Percentiles rank a stretch among this genome's conserved stretches.
Conservation (phyloP, 1,140 invertebrate species). For the Ceratitis capitata region DNA sequence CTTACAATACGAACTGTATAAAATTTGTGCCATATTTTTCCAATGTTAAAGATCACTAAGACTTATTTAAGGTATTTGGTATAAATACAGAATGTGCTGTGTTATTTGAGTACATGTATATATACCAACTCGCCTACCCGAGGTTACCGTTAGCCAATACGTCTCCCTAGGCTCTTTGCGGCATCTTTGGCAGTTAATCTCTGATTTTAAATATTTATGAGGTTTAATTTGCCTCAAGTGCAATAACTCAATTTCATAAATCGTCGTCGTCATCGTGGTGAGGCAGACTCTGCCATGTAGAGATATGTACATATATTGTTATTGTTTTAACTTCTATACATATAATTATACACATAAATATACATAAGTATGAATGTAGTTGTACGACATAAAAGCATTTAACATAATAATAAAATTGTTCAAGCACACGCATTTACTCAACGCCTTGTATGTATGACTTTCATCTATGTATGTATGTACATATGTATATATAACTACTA, state of each 20-base stretch:
- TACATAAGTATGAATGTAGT: neutral
- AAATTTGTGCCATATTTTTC: no score
- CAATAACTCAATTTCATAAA: constrained; percentile 64
- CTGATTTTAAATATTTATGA: constrained; percentile 63
- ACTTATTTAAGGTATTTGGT: no score
- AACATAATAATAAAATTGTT: constrained; percentile 33
- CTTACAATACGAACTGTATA: no score
- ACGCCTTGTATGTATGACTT: neutral
- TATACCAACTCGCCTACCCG: neutral
- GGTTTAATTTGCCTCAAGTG: constrained; percentile 65
- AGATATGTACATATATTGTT: no score
- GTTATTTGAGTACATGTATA: no score
- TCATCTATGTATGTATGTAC: neutral
- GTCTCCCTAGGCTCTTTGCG: neutral
- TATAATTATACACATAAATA: neutral
- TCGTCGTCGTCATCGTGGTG: neutral
- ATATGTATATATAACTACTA: no score
- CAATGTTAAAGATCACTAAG: no score
- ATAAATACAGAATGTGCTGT: no score
- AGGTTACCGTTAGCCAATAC: neutral
- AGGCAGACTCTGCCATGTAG: neutral
- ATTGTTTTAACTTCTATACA: neutral
- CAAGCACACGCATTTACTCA: constrained; percentile 26
- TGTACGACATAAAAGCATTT: constrained; percentile 10
- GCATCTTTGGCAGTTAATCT: constrained; percentile 35